These are phyloP conservation scores for Micrasema longulum DNA, from an alignment of 1,140 invertebrate genomes.

Conservation along the genomic window DNA sequence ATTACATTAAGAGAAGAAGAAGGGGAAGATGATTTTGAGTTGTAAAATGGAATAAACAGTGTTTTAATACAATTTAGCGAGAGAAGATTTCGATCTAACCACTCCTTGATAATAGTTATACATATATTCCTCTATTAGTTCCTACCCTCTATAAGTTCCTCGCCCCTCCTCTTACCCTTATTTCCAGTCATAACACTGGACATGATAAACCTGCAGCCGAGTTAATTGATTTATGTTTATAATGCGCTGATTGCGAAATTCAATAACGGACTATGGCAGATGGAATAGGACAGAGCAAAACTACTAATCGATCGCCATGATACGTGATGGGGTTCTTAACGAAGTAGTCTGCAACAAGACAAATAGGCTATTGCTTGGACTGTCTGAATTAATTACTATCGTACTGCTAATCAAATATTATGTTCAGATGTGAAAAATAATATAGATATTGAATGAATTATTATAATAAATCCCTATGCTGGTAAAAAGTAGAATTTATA, in stretches of 20 bases:
- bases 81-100: no score
- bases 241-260: conserved; percentile 51
- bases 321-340: conserved; percentile 21
- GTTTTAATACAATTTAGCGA: no score
- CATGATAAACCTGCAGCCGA: conserved; percentile 8
- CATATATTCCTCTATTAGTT: no score
- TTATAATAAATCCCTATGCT: no score
- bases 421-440: no score
- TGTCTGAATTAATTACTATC: conserved; percentile 15
- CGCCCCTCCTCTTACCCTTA: background rate
- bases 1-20: no score
- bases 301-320: conserved; percentile 5
- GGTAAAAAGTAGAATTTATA: no score
- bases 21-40: no score
- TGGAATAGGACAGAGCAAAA: conserved; percentile 9
- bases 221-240: conserved; percentile 48
- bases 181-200: background rate
- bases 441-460: no score
- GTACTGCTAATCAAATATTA: conserved; percentile 9
- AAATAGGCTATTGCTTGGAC: background rate
- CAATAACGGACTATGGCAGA: conserved; percentile 43
- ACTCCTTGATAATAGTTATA: no score
- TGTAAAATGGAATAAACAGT: no score
- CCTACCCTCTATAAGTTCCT: conserved; percentile 1
- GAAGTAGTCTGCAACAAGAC: background rate